Percentiles rank a stretch among this genome's conserved stretches.
Conservation (phyloP, 2,888 invertebrate genomes). For the Apantesis nais region DNA sequence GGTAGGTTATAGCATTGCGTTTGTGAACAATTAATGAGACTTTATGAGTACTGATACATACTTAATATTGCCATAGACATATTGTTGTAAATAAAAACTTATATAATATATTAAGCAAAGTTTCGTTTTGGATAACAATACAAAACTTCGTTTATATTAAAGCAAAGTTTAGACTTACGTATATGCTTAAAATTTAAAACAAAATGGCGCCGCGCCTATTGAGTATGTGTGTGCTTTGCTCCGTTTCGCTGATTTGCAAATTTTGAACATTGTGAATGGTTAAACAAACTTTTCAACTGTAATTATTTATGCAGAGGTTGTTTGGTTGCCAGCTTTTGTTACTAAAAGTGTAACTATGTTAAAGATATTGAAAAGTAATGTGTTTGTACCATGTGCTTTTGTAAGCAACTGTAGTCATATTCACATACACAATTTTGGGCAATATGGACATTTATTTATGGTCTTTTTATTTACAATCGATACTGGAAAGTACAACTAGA, state of each 20-base stretch:
- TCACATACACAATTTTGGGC: background rate
- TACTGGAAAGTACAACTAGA: background rate
- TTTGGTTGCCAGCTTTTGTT: slow-evolving; percentile 13
- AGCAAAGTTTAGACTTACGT: background rate
- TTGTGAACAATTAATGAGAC: no score
- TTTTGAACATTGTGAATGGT: slow-evolving; percentile 19
- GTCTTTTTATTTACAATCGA: background rate
- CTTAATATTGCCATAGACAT: background rate
- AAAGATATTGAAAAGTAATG: background rate
- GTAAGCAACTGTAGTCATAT: background rate
- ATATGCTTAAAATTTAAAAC: background rate
- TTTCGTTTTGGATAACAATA: background rate
- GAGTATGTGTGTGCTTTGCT: background rate
- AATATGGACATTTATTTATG: no score
- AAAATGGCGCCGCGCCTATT: background rate
- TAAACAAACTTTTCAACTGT: slow-evolving; percentile 22
- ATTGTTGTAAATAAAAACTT: background rate
- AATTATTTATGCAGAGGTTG: slow-evolving; percentile 11
- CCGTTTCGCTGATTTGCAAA: slow-evolving; percentile 3
- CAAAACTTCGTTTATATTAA: background rate
- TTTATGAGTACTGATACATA: no score
- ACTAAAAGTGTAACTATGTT: background rate
- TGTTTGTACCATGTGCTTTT: background rate
- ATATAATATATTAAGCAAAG: background rate
- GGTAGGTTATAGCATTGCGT: no score